phyloP scores from a whole-genome alignment of 2,797 vertebrate genomes.

The Rhinophrynus dorsalis region DNA sequence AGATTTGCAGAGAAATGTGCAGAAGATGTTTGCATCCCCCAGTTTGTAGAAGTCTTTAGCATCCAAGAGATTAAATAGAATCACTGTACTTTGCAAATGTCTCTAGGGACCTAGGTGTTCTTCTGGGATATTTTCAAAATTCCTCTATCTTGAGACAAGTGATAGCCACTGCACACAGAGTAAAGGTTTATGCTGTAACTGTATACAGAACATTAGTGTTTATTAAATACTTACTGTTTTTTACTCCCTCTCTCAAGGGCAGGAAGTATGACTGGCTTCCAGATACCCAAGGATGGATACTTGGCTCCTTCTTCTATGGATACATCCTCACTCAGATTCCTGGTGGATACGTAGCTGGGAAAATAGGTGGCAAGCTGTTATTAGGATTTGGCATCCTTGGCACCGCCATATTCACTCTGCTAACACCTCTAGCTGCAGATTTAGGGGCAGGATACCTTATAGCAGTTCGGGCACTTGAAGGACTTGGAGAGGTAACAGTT shows the following conservation, averaged over 20 bases:
- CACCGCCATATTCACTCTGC: slow-evolving; percentile 86
- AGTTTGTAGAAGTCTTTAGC: too few species aligned
- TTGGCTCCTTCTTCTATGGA: slow-evolving; percentile 97
- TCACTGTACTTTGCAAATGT: too few species aligned
- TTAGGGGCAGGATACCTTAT: slow-evolving; percentile 86
- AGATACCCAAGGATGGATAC: slow-evolving; percentile 95
- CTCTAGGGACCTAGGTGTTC: too few species aligned
- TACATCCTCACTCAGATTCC: slow-evolving; percentile 96
- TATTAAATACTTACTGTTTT: background rate
- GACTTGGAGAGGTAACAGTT: slow-evolving; percentile 86
- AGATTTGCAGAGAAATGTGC: too few species aligned
- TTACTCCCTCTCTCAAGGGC: slow-evolving; percentile 69
- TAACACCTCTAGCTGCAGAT: slow-evolving; percentile 89
- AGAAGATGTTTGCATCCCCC: too few species aligned
- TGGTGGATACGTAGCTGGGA: slow-evolving; percentile 88
- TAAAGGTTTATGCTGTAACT: too few species aligned
- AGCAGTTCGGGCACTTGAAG: slow-evolving; percentile 85
- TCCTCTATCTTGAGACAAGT: too few species aligned
- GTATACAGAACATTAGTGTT: background rate
- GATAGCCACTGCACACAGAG: too few species aligned
- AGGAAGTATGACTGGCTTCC: slow-evolving; percentile 88
- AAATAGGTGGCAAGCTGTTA: slow-evolving; percentile 85
- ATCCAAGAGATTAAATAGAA: too few species aligned
- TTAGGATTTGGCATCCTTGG: slow-evolving; percentile 85
- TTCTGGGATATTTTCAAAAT: too few species aligned